Conservation (phyloP, 2,113 vertebrate species). For the Myiagra hebetior region DNA sequence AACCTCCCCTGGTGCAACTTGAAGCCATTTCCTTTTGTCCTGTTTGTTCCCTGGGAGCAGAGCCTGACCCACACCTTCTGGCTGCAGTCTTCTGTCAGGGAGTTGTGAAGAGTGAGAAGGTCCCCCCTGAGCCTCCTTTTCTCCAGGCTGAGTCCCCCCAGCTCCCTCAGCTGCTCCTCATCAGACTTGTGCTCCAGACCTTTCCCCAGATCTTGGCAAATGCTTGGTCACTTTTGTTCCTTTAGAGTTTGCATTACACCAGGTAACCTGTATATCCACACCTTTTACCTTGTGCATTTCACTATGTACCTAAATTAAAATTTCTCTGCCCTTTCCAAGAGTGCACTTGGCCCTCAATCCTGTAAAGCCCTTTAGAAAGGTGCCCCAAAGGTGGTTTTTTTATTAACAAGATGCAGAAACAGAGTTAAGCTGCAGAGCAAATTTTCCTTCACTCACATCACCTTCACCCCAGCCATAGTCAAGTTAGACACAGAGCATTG, state of each 20-base stretch:
- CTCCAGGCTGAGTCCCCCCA: too few species aligned
- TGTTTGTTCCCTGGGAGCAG: neutral
- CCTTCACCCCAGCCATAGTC: neutral
- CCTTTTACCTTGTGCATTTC: neutral
- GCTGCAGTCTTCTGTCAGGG: neutral
- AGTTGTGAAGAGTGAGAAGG: neutral
- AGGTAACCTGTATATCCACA: neutral
- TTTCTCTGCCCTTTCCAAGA: neutral
- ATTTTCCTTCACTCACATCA: neutral
- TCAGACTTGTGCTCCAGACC: neutral
- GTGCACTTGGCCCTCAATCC: rapidly evolving
- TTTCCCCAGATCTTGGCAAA: neutral
- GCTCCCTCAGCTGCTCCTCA: neutral
- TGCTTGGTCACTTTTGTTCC: neutral
- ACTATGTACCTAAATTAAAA: neutral
- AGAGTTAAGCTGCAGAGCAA: neutral
- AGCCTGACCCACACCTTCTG: neutral
- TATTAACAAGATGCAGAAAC: neutral
- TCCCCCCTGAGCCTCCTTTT: neutral
- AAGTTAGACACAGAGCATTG: neutral
- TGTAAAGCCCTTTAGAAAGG: neutral
- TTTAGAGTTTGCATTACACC: neutral
- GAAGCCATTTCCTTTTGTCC: neutral
- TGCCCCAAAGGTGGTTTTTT: neutral
- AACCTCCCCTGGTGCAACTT: neutral